These are phyloP conservation scores for Eospalax fontanierii DNA, from an alignment of 2,797 vertebrate genomes.

Conservation along the genomic window DNA sequence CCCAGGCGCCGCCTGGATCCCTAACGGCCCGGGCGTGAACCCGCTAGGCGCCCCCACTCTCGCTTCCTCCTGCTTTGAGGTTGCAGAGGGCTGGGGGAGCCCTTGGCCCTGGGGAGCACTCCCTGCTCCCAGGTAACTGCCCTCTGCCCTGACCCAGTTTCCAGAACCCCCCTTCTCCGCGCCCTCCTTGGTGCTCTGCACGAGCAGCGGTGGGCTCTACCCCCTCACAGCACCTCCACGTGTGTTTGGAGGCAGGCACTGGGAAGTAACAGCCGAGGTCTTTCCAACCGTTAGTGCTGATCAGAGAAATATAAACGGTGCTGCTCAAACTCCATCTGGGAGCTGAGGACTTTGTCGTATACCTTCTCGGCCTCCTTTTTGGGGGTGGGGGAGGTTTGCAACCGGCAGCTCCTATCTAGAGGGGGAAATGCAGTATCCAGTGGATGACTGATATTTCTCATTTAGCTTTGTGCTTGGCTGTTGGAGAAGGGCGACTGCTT, in stretches of 20 bases:
- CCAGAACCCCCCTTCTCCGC: neutral
- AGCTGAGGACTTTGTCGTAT: neutral
- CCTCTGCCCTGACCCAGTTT: neutral
- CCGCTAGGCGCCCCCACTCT: neutral
- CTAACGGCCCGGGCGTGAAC: accelerated
- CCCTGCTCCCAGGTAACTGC: conserved; percentile 47
- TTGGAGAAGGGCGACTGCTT: conserved; percentile 58
- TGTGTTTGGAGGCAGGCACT: neutral
- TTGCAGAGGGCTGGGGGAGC: neutral
- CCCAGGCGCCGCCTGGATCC: neutral
- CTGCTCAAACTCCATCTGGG: neutral
- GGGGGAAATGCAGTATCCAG: neutral
- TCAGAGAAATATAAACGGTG: neutral
- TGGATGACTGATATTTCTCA: conserved; percentile 70
- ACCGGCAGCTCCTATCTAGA: conserved; percentile 2
- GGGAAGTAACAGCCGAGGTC: conserved; percentile 36
- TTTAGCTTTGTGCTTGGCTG: conserved; percentile 52
- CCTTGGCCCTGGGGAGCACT: neutral
- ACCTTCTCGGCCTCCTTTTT: neutral
- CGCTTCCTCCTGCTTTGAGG: neutral
- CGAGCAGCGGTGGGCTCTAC: neutral
- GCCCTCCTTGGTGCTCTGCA: neutral
- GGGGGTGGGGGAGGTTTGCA: neutral
- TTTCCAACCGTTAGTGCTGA: neutral
- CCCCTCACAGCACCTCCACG: neutral